Evolutionary conservation across 2,888 invertebrate species (phyloP).

Genomic region (Meiosimyza decipiens): DNA sequence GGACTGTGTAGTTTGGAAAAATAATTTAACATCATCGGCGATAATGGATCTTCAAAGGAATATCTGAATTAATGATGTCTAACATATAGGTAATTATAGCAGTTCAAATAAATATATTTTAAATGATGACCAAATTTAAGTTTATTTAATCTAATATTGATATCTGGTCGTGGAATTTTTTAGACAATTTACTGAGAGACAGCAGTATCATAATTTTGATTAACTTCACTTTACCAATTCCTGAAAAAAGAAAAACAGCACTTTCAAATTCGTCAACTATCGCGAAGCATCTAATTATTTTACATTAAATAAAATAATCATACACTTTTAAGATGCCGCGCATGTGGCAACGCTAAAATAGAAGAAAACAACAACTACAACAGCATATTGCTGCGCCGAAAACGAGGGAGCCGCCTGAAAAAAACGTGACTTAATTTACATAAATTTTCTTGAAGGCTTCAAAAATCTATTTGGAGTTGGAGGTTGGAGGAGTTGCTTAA

Average conservation of each 20-base stretch:
- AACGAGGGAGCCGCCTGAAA: not conserved
- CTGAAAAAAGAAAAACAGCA: not conserved
- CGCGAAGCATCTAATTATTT: conserved; percentile 63
- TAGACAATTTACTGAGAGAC: no score
- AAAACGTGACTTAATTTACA: conserved; percentile 65
- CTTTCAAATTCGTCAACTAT: conserved; percentile 23
- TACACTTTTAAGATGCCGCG: conserved; percentile 57
- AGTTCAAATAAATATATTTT: no score
- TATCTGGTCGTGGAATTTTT: no score
- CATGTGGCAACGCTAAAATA: conserved; percentile 32
- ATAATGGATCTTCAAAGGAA: no score
- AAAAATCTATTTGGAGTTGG: not conserved
- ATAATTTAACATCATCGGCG: no score
- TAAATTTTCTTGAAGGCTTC: conserved; percentile 51
- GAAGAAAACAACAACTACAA: conserved; percentile 17
- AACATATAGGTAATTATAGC: no score
- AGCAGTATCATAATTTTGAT: not conserved
- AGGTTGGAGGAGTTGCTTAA: conserved; percentile 2
- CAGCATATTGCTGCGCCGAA: conserved; percentile 3
- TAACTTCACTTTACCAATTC: no score
- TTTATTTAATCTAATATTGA: no score
- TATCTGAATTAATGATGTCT: no score
- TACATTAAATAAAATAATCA: conserved; percentile 68
- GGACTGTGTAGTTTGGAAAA: no score
- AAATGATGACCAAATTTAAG: no score